These are phyloP conservation scores for Crioceris asparagi DNA, from an alignment of 2,888 invertebrate species.

Conservation along the genomic window DNA sequence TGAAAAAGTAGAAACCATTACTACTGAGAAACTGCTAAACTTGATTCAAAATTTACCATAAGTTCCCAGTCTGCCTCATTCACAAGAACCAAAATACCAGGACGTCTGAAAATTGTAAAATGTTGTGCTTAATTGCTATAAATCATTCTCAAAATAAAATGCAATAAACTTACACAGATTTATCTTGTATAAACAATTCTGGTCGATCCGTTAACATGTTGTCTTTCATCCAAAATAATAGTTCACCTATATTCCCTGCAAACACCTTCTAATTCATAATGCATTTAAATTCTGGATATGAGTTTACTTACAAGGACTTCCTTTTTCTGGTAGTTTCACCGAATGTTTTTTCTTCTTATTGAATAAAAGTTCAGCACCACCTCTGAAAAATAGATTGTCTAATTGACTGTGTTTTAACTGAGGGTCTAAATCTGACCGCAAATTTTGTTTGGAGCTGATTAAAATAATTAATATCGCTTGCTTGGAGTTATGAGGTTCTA, in stretches of 20 bases:
- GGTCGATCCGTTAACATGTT: conserved; percentile 75
- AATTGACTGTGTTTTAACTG: no score
- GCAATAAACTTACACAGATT: conserved; percentile 35
- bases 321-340: conserved; percentile 49
- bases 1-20: conserved; percentile 27
- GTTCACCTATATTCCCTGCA: conserved; percentile 57
- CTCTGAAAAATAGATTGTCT: conserved; percentile 44
- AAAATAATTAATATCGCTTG: no score
- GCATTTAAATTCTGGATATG: no score
- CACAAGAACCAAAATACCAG: conserved; percentile 87
- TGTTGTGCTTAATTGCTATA: background rate
- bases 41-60: conserved; percentile 40
- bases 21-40: conserved; percentile 1
- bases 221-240: conserved; percentile 75
- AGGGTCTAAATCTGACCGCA: no score
- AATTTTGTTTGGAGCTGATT: no score
- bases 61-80: conserved; percentile 97
- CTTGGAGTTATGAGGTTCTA: no score
- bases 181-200: conserved; percentile 51
- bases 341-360: conserved; percentile 67
- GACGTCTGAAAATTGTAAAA: conserved; percentile 44
- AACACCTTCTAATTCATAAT: conserved; percentile 5
- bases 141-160: conserved; percentile 1
- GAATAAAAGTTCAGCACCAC: conserved; percentile 86
- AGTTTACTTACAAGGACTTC: conserved; percentile 40